These are phyloP conservation scores for Drosophila lacertosa DNA, from an alignment of 1,140 invertebrate species.

Conservation along the genomic window DNA sequence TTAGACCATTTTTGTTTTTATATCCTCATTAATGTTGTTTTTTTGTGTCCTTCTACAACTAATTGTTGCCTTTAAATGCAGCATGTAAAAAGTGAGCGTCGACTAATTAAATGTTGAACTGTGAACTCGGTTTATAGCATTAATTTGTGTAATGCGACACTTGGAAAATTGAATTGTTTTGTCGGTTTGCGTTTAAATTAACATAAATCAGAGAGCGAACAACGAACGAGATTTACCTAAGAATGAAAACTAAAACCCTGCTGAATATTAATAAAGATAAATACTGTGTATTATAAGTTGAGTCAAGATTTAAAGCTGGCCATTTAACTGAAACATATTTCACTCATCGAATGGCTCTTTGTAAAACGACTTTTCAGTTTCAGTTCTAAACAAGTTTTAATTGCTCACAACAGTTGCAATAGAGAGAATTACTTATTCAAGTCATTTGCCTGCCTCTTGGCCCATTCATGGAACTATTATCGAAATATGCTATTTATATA, in stretches of 20 bases:
- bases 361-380: not conserved
- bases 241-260: not conserved
- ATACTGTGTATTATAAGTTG: not conserved
- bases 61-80: not conserved
- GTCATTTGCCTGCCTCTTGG: slow-evolving; percentile 7
- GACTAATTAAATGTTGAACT: slow-evolving; percentile 39
- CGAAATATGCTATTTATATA: not conserved
- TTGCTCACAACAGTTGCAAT: not conserved
- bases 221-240: not conserved
- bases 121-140: slow-evolving; percentile 20
- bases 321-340: not conserved
- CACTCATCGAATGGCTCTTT: not conserved
- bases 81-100: not conserved
- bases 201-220: slow-evolving; percentile 23
- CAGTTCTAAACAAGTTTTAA: slow-evolving; percentile 13
- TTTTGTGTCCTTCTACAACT: no score
- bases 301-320: not conserved
- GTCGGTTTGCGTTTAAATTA: slow-evolving; percentile 13
- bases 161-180: slow-evolving; percentile 26
- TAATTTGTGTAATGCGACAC: slow-evolving; percentile 36
- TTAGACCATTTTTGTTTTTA: not conserved
- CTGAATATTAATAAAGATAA: not conserved
- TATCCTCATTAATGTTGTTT: no score
- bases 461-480: slow-evolving; percentile 14
- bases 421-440: slow-evolving; percentile 13